Conservation (phyloP, 2,113 vertebrate genomes). For the Rhinolophus sinicus region DNA sequence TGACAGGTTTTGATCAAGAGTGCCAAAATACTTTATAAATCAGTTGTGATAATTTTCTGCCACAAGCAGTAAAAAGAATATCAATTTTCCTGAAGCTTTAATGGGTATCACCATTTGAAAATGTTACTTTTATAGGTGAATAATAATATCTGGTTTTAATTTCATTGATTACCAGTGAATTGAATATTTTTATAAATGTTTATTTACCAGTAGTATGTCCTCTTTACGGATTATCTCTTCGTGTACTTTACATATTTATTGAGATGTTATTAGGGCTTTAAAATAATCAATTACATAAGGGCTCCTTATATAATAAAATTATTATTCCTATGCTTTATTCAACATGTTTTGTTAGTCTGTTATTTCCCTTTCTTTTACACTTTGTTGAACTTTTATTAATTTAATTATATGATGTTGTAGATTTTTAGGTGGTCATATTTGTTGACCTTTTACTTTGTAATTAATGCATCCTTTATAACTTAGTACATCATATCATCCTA, state of each 20-base stretch:
- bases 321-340: background rate
- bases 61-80: constrained; percentile 5
- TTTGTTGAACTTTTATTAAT: background rate
- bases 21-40: constrained; percentile 53
- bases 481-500: background rate
- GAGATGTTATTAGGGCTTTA: background rate
- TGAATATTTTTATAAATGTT: constrained; percentile 25
- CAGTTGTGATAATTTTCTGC: constrained; percentile 31
- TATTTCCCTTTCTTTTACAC: constrained; percentile 36
- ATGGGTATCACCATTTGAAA: background rate
- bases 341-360: background rate
- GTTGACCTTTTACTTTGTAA: background rate
- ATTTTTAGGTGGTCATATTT: background rate
- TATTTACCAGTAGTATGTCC: background rate
- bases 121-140: background rate
- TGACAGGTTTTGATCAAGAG: constrained; percentile 49
- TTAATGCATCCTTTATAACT: background rate
- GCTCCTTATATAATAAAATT: constrained; percentile 1
- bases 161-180: background rate
- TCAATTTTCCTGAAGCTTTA: constrained; percentile 16
- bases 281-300: background rate
- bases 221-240: background rate
- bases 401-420: background rate
- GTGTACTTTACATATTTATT: background rate
- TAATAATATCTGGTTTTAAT: constrained; percentile 42